phyloP scores from a whole-genome alignment of 1,140 invertebrate species.

The Drosophila novamexicana region DNA sequence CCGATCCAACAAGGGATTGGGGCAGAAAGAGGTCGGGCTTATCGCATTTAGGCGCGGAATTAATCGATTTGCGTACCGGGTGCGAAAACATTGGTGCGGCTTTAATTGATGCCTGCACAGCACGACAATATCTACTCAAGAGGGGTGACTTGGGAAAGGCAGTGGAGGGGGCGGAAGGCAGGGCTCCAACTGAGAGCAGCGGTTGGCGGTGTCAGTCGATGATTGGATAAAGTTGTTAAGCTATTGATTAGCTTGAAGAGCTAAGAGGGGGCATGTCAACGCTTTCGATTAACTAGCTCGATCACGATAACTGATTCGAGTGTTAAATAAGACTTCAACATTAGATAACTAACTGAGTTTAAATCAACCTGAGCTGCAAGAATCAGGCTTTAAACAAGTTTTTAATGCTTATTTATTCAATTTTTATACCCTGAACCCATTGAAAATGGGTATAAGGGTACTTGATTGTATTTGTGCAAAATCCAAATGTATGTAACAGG shows the following conservation, averaged over 20 bases:
- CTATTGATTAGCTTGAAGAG: constrained; percentile 53
- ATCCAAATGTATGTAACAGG: no score
- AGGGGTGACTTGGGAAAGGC: neutral
- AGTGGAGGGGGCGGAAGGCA: no score
- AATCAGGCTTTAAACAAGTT: neutral
- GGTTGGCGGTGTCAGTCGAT: constrained; percentile 20
- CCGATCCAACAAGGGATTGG: no score
- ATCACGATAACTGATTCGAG: constrained; percentile 1
- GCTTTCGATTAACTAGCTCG: constrained; percentile 18
- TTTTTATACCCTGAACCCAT: no score
- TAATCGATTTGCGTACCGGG: constrained; percentile 82
- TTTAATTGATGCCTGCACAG: constrained; percentile 75
- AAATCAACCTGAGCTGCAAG: neutral
- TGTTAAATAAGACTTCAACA: constrained; percentile 3
- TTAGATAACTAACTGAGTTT: neutral
- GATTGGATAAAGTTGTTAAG: constrained; percentile 66
- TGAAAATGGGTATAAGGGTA: no score
- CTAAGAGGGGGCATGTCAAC: no score
- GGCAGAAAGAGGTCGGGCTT: constrained; percentile 38
- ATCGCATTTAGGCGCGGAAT: constrained; percentile 79
- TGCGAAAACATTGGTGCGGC: constrained; percentile 84
- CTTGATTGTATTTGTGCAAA: no score
- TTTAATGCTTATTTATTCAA: no score
- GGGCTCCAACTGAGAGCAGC: neutral
- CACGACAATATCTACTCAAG: constrained; percentile 52